Evolutionary conservation across 1,140 invertebrate species (phyloP), one percentile per base, ranked within the genome.

Genomic region (Lasioglossum albipes): DNA sequence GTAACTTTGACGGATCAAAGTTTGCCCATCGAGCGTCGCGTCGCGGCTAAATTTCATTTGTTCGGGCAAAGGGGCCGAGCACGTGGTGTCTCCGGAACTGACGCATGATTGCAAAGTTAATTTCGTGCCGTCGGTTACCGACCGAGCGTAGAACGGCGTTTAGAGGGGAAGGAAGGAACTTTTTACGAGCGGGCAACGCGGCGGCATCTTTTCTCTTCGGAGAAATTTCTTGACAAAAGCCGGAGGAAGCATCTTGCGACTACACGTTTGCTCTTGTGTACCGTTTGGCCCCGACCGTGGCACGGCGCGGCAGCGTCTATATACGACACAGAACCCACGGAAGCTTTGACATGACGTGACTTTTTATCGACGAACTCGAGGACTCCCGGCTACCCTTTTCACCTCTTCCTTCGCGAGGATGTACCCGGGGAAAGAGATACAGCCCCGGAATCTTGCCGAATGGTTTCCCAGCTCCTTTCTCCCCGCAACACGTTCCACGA

Each of bases 331-430:
- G 22, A 36, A 36, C 36, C 36, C 36, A 3, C 3, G 36, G 42
- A 22, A 31, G 41, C 62, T 75, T 83, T 64, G 69, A 79, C 64
- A 61, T 22, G 59, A 54, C 68, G 72, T 57, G 45, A 62, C 73
- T 84, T 85, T 75, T 82, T 82, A 78, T 84, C 67, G 72, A 68
- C 31, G 54, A n/a, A 62, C n/a, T 36, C 72, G 64, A 49, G 22
- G 52, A 49, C 49, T 36, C 16, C 27, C 36, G 49, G 54, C 42
- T 73, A 49, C 45, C 36, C 41, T 69, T 76, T 80, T 76, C 76
- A 80, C 75, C 41, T 64, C 16, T 13, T 45, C 54, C 20, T 52
- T 22, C 52, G 16, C 13, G 16, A 18, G 31, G 80, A 52, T 75
- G 57, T 59, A 20, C 54, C 76, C 45, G 59, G 42, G 27, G 66